These are phyloP conservation scores for Emys orbicularis DNA, from an alignment of 2,797 vertebrate species.

Conservation along the genomic window DNA sequence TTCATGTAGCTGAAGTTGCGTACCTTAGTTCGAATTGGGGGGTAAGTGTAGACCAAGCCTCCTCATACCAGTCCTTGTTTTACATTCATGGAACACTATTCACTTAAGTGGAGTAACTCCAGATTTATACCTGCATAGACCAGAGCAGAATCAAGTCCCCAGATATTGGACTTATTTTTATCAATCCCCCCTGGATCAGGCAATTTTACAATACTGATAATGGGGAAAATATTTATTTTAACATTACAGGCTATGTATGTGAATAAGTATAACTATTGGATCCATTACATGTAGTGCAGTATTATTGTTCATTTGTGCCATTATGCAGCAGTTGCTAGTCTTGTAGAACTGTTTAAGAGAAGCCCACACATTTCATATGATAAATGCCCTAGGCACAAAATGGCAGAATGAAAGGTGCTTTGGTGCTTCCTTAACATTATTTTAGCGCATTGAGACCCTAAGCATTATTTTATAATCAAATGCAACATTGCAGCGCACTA, in stretches of 20 bases:
- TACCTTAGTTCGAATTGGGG: too few species aligned
- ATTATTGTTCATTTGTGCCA: conserved; percentile 55
- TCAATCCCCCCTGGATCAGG: neutral
- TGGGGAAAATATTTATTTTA: conserved; percentile 13
- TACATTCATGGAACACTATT: neutral
- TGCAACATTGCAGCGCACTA: conserved; percentile 21
- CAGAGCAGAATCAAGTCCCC: neutral
- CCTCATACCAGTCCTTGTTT: neutral
- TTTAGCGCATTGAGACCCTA: conserved; percentile 43
- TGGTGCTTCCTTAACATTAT: conserved; percentile 59
- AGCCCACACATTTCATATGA: conserved; percentile 33
- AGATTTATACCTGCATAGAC: neutral
- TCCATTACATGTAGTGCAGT: neutral
- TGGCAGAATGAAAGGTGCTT: conserved; percentile 45
- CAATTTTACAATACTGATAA: neutral
- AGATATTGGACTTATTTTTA: neutral
- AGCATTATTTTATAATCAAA: conserved; percentile 70
- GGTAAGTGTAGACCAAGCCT: too few species aligned
- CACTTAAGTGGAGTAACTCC: neutral
- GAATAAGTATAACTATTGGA: conserved; percentile 5
- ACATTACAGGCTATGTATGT: conserved; percentile 8
- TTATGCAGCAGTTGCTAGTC: conserved; percentile 48
- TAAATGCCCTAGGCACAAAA: conserved; percentile 43
- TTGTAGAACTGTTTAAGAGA: conserved; percentile 50
- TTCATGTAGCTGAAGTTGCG: too few species aligned